Base-by-base conservation (phyloP, 2,797 vertebrate species). In the Diplodus puntazzo region DNA sequence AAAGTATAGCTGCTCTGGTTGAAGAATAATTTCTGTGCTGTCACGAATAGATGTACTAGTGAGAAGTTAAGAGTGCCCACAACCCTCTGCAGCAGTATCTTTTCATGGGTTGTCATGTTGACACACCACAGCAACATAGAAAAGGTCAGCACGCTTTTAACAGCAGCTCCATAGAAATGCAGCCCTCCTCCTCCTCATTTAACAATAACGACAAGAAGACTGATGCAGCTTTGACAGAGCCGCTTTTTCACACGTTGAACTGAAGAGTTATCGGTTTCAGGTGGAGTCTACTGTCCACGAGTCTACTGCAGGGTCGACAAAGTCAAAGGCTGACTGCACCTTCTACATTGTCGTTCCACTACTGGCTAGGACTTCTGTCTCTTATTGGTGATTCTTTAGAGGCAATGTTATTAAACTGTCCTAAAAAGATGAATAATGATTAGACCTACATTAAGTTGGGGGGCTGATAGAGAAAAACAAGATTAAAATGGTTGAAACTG, bases 101-200 rank as follows among this genome's bases (percentile, higher is more conserved):
- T 71, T 30, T 74, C 50, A 17, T 67, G 18, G 9, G 30, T 46
- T 78, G 65, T 72, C 76, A 53, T 52, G 58, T 69, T 74, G 27
- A 54, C 2, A 21, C 25, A 65, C 13, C 27, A 30, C 72, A 64
- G 54, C 42, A 60, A 14, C 27, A 54, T 0, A 55, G 73, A 68
- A 81, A 86, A 84, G 77, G 75, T 75, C 69, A 77, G 55, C 20
- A n/a, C 4, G 30, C 53, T 70, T 79, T 73, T 53, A 75, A 23
- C 34, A 73, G 30, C 75, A 66, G 59, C 58, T 73, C 53, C 43
- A 34, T 12, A n/a, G 16, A 72, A 14, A 72, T 50, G 45, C 18
- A 46, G 7, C 7, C 27, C 23, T 54, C 14, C 16, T 18, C 39
- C 58, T 68, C 30, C 14, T 16, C 16, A 50, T 68, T 16, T 39